Conservation (phyloP, 2,113 vertebrate genomes). For the Dermatemys mawii region DNA sequence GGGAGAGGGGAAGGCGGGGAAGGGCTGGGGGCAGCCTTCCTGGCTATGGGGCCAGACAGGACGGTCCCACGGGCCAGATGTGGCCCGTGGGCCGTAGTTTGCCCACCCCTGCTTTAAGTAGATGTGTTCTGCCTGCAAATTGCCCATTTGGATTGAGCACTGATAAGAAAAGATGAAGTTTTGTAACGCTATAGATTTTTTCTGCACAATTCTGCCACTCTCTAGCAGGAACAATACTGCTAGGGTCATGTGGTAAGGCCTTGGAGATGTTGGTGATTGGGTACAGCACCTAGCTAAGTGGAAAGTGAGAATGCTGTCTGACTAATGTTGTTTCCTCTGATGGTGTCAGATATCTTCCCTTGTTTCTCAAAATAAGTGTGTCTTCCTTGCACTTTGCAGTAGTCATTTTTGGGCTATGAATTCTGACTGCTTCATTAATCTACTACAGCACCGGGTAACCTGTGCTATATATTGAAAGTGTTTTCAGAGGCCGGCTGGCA, state of each 20-base stretch:
- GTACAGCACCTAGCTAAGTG: neutral
- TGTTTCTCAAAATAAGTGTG: fast-evolving
- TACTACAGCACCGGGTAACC: neutral
- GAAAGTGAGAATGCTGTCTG: neutral
- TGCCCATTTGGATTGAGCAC: neutral
- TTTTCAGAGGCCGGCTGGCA: neutral
- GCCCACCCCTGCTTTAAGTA: too few relatives aligned
- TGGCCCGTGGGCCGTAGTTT: too few relatives aligned
- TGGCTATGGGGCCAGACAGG: too few relatives aligned
- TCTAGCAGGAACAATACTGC: neutral
- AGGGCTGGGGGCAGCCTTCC: too few relatives aligned
- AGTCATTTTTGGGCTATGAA: neutral
- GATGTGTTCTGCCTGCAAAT: neutral
- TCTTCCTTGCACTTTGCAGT: neutral
- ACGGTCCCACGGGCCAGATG: too few relatives aligned
- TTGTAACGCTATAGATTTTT: neutral
- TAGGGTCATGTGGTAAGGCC: neutral
- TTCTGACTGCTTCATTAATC: fast-evolving
- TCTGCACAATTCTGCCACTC: neutral
- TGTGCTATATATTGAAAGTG: neutral
- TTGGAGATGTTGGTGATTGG: neutral
- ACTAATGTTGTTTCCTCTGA: neutral
- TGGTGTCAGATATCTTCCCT: neutral
- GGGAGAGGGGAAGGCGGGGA: too few relatives aligned
- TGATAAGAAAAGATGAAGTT: neutral